A percentile compares a stretch with the other conserved stretches of the same genome.
phyloP scores from a whole-genome alignment of 1,140 invertebrate genomes.

The Archivesica marissinica region DNA sequence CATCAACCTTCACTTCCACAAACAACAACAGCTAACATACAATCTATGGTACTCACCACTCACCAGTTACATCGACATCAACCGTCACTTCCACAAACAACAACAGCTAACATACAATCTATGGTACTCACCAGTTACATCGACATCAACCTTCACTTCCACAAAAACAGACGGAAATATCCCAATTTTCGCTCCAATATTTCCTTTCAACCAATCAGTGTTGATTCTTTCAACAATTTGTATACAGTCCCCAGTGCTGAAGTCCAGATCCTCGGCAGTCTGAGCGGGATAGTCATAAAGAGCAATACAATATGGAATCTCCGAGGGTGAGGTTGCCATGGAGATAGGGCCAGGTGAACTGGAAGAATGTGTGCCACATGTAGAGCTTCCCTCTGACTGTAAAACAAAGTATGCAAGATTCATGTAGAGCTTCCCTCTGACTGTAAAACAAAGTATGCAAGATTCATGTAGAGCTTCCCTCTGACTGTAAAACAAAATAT shows the following conservation, averaged over 20 bases:
- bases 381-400: no score
- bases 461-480: no score
- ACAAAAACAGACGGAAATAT: slow-evolving; percentile 94
- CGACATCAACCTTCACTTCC: slow-evolving; percentile 70
- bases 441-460: no score
- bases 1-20: no score
- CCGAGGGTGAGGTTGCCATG: not conserved
- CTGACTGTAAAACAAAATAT: no score
- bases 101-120: no score
- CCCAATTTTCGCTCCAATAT: slow-evolving; percentile 88
- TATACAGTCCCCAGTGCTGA: slow-evolving; percentile 89
- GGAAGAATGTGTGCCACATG: not conserved
- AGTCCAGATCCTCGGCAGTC: slow-evolving; percentile 85
- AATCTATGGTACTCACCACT: no score
- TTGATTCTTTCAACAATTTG: slow-evolving; percentile 89
- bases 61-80: no score
- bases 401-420: not conserved
- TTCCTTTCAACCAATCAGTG: slow-evolving; percentile 92
- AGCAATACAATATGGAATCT: slow-evolving; percentile 73
- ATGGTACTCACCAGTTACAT: slow-evolving; percentile 32
- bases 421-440: not conserved
- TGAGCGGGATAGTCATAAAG: slow-evolving; percentile 87
- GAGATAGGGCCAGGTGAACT: not conserved
- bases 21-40: no score
- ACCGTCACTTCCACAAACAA: no score